Evolutionary conservation across 2,113 vertebrate species (phyloP).

Genomic region (Ptychochromis oligacanthus): DNA sequence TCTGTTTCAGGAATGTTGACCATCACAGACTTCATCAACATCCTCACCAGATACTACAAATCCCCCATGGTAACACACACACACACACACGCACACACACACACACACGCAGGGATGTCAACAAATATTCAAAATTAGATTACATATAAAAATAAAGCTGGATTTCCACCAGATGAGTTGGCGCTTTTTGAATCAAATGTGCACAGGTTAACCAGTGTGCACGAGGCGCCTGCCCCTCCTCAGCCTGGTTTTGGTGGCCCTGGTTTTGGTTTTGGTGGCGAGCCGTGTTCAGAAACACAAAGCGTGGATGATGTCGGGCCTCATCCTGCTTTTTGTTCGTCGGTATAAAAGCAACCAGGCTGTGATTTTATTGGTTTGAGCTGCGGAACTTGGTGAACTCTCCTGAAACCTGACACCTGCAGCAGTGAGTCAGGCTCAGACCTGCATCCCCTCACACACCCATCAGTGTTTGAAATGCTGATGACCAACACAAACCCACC

Average conservation of each 20-base stretch:
- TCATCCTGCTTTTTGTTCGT: too few species aligned
- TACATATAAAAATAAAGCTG: too few species aligned
- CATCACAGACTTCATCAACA: slow-evolving; percentile 98
- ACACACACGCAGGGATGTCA: too few species aligned
- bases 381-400: background rate
- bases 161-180: background rate
- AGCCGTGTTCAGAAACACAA: background rate
- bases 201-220: too few species aligned
- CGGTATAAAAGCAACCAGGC: too few species aligned
- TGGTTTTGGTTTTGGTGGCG: too few species aligned
- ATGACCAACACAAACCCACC: background rate
- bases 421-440: too few species aligned
- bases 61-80: slow-evolving; percentile 88
- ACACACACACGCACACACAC: slow-evolving; percentile 37
- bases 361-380: background rate
- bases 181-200: too few species aligned
- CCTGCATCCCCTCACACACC: background rate
- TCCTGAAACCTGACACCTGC: background rate
- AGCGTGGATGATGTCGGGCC: too few species aligned
- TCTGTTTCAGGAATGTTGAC: slow-evolving; percentile 90
- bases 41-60: slow-evolving; percentile 96
- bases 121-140: too few species aligned
- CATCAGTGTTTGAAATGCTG: background rate
- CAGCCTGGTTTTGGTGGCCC: too few species aligned
- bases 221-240: too few species aligned